Percentiles rank a stretch among this genome's conserved stretches.
Evolutionary conservation across 2,888 invertebrate species (phyloP).

Genomic region (Tanytarsus gracilentus): DNA sequence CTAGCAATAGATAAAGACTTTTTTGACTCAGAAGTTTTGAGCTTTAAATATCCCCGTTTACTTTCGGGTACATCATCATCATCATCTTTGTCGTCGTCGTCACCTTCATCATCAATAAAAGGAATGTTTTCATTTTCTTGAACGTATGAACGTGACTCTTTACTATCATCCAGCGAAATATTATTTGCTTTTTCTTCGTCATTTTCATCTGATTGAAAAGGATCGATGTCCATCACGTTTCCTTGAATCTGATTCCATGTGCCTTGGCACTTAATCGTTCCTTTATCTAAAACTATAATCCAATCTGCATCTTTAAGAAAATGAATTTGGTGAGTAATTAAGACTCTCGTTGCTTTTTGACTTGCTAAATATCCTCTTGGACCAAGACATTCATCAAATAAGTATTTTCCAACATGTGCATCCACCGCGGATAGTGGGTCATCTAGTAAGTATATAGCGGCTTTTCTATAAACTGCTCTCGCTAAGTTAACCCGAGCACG

Average conservation of each 20-base stretch:
- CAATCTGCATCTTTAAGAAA: slow-evolving; percentile 54
- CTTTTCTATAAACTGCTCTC: slow-evolving; percentile 61
- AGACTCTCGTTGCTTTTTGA: slow-evolving; percentile 53
- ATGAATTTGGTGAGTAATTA: slow-evolving; percentile 74
- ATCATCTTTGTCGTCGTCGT: slow-evolving; percentile 33
- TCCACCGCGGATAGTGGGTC: slow-evolving; percentile 76
- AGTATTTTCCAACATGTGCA: slow-evolving; percentile 61
- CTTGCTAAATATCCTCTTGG: slow-evolving; percentile 44
- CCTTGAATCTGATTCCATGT: slow-evolving; percentile 46
- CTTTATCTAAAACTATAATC: slow-evolving; percentile 55
- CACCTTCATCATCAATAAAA: slow-evolving; percentile 1
- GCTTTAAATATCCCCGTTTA: slow-evolving; percentile 3
- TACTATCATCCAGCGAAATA: not conserved
- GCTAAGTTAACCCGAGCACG: slow-evolving; percentile 63
- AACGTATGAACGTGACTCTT: too few species aligned
- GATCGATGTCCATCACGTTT: slow-evolving; percentile 43
- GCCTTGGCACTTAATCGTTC: slow-evolving; percentile 42
- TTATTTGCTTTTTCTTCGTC: slow-evolving; percentile 30
- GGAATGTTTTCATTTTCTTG: too few species aligned
- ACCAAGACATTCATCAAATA: slow-evolving; percentile 64
- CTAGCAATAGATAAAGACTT: not conserved
- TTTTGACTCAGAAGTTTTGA: slow-evolving; percentile 8
- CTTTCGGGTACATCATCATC: slow-evolving; percentile 39
- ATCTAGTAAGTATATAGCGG: slow-evolving; percentile 67
- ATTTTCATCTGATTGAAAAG: slow-evolving; percentile 36